These are phyloP conservation scores for Panopea generosa DNA, from an alignment of 2,888 invertebrate genomes.

Conservation along the genomic window DNA sequence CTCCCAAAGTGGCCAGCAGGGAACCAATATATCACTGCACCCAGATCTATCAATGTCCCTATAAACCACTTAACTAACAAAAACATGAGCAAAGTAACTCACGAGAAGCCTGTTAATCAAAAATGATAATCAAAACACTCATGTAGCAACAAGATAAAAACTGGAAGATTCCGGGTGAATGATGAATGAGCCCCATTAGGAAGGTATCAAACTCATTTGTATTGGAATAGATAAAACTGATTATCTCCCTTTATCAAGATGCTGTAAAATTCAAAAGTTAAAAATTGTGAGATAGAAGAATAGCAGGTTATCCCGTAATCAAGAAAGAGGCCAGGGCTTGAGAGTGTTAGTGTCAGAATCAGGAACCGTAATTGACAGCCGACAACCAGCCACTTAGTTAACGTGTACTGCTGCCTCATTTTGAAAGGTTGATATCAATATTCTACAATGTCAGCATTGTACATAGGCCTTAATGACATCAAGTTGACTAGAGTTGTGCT, in stretches of 20 bases:
- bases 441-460: no score
- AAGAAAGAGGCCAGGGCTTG: slow-evolving; percentile 1
- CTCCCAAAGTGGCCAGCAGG: no score
- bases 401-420: slow-evolving; percentile 27
- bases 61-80: slow-evolving; percentile 2
- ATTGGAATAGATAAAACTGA: slow-evolving; percentile 23
- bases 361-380: slow-evolving; percentile 25
- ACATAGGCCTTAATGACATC: no score
- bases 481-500: no score
- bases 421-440: slow-evolving; percentile 2
- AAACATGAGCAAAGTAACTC: slow-evolving; percentile 4
- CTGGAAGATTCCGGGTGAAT: background rate
- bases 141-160: slow-evolving; percentile 11
- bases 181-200: slow-evolving; percentile 16
- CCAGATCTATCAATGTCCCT: slow-evolving; percentile 8
- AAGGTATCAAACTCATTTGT: slow-evolving; percentile 46
- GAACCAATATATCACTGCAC: background rate
- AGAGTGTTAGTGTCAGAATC: slow-evolving; percentile 18
- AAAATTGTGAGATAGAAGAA: no score
- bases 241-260: no score
- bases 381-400: slow-evolving; percentile 39
- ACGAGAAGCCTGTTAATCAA: background rate
- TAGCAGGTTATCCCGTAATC: no score
- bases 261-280: no score
- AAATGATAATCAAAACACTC: slow-evolving; percentile 15